Evolutionary conservation across 2,797 vertebrate species (phyloP).

Genomic region (Alcedo atthis): DNA sequence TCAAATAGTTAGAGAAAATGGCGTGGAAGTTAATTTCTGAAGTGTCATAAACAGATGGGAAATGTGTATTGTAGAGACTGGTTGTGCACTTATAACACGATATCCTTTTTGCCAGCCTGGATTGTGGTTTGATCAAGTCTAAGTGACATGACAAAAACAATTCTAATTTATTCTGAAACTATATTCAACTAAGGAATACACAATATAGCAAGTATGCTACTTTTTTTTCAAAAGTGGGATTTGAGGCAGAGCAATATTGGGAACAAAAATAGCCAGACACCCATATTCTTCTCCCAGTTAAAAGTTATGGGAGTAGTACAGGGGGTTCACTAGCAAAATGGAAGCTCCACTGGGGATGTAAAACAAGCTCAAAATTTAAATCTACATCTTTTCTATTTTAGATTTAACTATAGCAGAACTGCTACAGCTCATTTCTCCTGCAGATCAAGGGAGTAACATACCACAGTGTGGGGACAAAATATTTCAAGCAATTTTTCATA

Average conservation of each 20-base stretch:
- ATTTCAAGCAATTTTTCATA: slow-evolving; percentile 72
- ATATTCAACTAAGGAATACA: neutral
- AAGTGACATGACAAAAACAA: slow-evolving; percentile 50
- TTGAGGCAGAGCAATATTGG: neutral
- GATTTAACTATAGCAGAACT: slow-evolving; percentile 43
- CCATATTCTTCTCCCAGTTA: neutral
- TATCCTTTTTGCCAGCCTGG: neutral
- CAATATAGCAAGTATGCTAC: neutral
- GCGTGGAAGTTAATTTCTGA: slow-evolving; percentile 33
- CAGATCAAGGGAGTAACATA: slow-evolving; percentile 70
- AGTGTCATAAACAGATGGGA: slow-evolving; percentile 34
- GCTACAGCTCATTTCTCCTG: slow-evolving; percentile 14
- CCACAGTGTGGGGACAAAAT: slow-evolving; percentile 65
- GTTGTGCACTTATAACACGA: neutral
- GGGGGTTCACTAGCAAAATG: slow-evolving; percentile 20
- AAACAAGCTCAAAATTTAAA: slow-evolving; percentile 68
- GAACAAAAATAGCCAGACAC: slow-evolving; percentile 1
- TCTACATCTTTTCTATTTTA: slow-evolving; percentile 65
- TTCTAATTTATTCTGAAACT: slow-evolving; percentile 61
- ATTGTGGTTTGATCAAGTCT: slow-evolving; percentile 40
- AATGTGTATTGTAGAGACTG: slow-evolving; percentile 14
- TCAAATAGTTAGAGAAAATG: slow-evolving; percentile 55
- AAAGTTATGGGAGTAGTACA: neutral
- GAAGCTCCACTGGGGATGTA: slow-evolving; percentile 47
- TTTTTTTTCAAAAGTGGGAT: neutral